A percentile compares a stretch with the other conserved stretches of the same genome.
phyloP scores from a whole-genome alignment of 2,113 vertebrate genomes.

The Eurypyga helias region DNA sequence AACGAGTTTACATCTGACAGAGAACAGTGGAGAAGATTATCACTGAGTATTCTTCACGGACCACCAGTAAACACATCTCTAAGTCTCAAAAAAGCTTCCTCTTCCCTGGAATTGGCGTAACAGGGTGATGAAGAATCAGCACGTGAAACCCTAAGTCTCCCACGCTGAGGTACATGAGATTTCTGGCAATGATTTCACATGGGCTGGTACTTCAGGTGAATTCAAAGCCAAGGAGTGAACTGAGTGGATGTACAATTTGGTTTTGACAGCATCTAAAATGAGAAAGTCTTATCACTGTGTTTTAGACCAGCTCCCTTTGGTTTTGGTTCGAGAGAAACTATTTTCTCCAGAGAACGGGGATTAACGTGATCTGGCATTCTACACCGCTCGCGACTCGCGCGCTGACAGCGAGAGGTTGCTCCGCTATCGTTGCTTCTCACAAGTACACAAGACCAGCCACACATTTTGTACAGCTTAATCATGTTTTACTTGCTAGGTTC shows the following conservation, averaged over 20 bases:
- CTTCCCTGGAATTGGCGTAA: neutral
- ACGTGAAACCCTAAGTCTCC: neutral
- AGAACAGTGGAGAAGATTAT: slow-evolving; percentile 60
- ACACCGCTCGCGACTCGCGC: neutral
- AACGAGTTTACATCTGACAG: slow-evolving; percentile 96
- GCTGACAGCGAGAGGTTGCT: neutral
- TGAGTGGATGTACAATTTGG: neutral
- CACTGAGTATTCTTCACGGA: neutral
- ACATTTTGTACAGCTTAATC: neutral
- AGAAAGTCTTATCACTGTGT: neutral
- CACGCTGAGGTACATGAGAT: neutral
- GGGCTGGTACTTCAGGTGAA: neutral
- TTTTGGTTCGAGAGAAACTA: rapidly evolving
- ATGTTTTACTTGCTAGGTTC: slow-evolving; percentile 14
- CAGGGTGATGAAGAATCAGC: neutral
- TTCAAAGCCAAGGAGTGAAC: neutral
- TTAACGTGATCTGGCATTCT: neutral
- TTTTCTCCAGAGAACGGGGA: neutral
- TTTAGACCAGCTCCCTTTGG: neutral
- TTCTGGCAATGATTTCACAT: neutral
- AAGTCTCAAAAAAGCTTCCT: neutral
- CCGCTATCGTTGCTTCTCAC: neutral
- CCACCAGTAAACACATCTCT: neutral
- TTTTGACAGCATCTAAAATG: neutral
- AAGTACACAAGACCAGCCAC: neutral